Evolutionary conservation across 2,113 vertebrate genomes (phyloP).

Genomic region (Ceuthmochares aereus): DNA sequence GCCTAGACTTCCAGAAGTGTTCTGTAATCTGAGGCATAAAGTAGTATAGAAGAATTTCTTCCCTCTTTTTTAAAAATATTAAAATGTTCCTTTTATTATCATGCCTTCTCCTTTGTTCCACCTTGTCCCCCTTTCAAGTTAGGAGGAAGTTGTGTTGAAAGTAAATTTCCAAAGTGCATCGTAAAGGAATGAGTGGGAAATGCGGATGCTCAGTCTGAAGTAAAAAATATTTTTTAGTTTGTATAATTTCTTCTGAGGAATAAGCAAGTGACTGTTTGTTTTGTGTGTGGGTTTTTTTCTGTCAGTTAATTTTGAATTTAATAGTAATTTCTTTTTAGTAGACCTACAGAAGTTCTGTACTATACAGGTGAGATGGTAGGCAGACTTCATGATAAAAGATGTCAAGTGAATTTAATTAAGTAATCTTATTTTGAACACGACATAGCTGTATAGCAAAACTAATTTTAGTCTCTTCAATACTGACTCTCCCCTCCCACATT

Average conservation of each 20-base stretch:
- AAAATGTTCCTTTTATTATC: background rate
- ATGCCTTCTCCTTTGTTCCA: background rate
- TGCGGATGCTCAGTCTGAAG: background rate
- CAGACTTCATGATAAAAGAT: background rate
- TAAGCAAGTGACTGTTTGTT: background rate
- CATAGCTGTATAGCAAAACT: background rate
- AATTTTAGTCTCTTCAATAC: background rate
- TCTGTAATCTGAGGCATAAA: background rate
- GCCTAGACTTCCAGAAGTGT: background rate
- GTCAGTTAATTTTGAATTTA: background rate
- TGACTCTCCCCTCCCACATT: background rate
- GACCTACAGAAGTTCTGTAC: background rate
- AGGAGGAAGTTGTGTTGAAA: background rate
- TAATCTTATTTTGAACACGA: background rate
- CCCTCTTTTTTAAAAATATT: background rate
- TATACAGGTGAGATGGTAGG: background rate
- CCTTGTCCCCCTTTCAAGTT: background rate
- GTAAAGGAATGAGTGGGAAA: background rate
- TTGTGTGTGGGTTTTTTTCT: background rate
- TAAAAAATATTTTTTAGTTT: background rate
- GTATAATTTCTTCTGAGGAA: background rate
- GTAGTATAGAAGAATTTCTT: background rate
- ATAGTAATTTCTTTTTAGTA: background rate
- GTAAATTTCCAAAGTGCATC: background rate
- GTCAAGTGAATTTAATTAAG: slow-evolving; percentile 14